Conservation (phyloP, 1,140 invertebrate species). For the Calliopsis andreniformis region DNA sequence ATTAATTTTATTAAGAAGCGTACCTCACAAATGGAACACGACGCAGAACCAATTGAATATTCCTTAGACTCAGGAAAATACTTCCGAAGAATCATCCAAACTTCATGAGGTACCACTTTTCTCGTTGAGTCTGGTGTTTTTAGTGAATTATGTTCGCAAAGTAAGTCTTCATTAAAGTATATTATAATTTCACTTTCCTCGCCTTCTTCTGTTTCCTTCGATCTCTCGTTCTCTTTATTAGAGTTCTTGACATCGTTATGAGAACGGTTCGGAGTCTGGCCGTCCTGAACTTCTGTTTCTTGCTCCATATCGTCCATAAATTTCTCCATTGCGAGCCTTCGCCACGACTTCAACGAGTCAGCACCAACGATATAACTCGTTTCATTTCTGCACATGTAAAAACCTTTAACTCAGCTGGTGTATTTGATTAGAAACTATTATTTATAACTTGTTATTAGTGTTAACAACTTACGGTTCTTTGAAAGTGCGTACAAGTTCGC, state of each 20-base stretch:
- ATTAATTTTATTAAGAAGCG: not conserved
- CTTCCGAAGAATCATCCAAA: slow-evolving; percentile 81
- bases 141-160: slow-evolving; percentile 82
- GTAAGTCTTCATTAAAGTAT: slow-evolving; percentile 83
- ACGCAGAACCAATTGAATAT: slow-evolving; percentile 70
- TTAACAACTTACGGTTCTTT: slow-evolving; percentile 72
- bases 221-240: slow-evolving; percentile 55
- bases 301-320: slow-evolving; percentile 71
- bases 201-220: slow-evolving; percentile 69
- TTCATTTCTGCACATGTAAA: slow-evolving; percentile 59
- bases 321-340: slow-evolving; percentile 73
- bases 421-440: too few relatives aligned
- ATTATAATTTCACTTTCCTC: slow-evolving; percentile 74
- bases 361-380: slow-evolving; percentile 75
- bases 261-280: slow-evolving; percentile 40
- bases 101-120: slow-evolving; percentile 80
- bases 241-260: slow-evolving; percentile 36
- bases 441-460: not conserved
- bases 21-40: slow-evolving; percentile 81
- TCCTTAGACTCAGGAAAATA: slow-evolving; percentile 83
- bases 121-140: slow-evolving; percentile 74
- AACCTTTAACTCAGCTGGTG: too few relatives aligned
- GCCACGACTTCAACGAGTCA: slow-evolving; percentile 76
- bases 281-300: slow-evolving; percentile 61
- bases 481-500: slow-evolving; percentile 70